Conservation (phyloP, 2,113 vertebrate species). For the Zingel zingel region DNA sequence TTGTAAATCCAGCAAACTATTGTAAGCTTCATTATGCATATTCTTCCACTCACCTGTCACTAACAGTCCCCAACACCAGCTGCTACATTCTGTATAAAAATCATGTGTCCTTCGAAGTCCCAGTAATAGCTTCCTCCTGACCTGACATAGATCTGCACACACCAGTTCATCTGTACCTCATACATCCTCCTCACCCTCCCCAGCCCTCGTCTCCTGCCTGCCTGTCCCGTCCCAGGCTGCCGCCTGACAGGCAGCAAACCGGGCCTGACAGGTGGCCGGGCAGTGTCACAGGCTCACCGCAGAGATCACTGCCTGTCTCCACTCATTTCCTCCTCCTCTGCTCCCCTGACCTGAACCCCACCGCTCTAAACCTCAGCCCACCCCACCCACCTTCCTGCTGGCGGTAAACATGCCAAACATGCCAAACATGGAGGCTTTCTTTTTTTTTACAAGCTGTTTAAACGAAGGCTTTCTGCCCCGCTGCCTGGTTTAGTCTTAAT, state of each 20-base stretch:
- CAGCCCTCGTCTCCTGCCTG: conserved; percentile 27
- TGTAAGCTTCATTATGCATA: conserved; percentile 1
- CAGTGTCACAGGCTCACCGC: conserved; percentile 76
- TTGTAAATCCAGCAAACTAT: not conserved
- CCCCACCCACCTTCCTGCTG: conserved; percentile 53
- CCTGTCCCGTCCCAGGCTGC: conserved; percentile 54
- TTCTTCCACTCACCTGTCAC: conserved; percentile 3
- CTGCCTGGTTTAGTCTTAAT: conserved; percentile 15
- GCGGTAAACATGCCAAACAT: conserved; percentile 25
- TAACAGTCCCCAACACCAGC: conserved; percentile 1
- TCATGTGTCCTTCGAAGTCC: not conserved
- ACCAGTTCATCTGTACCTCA: conserved; percentile 33
- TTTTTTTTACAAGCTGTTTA: conserved; percentile 38
- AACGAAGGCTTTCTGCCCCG: conserved; percentile 6
- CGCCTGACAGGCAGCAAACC: conserved; percentile 76
- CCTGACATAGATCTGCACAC: conserved; percentile 45
- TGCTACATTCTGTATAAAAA: conserved; percentile 4
- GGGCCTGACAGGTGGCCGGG: conserved; percentile 74
- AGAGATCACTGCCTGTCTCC: conserved; percentile 76
- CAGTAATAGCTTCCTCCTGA: conserved; percentile 17
- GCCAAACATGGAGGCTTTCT: conserved; percentile 22
- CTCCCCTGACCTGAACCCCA: conserved; percentile 61
- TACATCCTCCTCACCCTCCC: not conserved
- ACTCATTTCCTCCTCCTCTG: conserved; percentile 72
- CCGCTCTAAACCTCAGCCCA: conserved; percentile 24